Conservation (phyloP, 1,140 invertebrate genomes). For the Bombus turneri region DNA sequence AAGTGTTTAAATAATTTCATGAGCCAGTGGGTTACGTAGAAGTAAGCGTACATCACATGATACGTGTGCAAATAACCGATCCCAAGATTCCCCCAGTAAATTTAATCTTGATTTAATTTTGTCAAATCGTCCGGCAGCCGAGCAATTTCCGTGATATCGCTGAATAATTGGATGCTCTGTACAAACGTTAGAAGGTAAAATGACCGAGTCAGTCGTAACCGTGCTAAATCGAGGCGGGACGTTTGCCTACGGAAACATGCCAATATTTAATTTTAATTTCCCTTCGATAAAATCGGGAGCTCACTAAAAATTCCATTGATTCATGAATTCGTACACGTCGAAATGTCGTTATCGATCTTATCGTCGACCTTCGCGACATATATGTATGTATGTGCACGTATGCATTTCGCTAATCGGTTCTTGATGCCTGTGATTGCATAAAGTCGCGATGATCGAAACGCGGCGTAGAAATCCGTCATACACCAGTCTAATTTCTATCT, state of each 20-base stretch:
- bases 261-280: constrained; percentile 51
- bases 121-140: background rate
- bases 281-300: background rate
- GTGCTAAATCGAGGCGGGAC: background rate
- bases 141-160: background rate
- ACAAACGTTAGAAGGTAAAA: constrained; percentile 26
- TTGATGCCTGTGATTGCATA: too few species aligned
- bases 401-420: too few species aligned
- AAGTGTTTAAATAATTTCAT: background rate
- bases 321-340: background rate
- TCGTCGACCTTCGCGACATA: background rate
- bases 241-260: background rate
- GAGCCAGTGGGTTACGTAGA: background rate
- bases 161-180: constrained; percentile 20
- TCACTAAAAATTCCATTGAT: constrained; percentile 9
- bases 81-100: background rate
- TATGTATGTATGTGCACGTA: background rate
- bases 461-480: constrained; percentile 8
- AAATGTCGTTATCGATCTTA: constrained; percentile 32
- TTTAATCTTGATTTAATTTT: constrained; percentile 6
- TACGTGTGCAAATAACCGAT: background rate
- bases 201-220: background rate
- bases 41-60: background rate
- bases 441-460: background rate
- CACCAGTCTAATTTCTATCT: constrained; percentile 50